Evolutionary conservation across 2,797 vertebrate genomes (phyloP).

Genomic region (Synanceia verrucosa): DNA sequence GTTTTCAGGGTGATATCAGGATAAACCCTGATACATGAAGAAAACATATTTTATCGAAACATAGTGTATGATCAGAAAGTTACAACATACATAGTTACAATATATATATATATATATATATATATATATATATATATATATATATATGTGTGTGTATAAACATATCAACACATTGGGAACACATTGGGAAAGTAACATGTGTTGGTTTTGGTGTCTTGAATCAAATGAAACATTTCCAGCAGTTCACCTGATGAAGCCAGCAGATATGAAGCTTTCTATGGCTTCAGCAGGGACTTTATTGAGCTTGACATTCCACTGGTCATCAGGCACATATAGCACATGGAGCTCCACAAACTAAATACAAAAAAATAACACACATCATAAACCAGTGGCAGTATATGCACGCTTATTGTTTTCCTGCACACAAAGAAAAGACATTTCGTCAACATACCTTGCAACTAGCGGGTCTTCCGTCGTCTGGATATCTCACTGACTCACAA

Average conservation of each 20-base stretch:
- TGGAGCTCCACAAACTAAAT: constrained; percentile 91
- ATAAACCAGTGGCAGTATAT: background rate
- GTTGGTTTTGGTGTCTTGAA: too few species aligned
- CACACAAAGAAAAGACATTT: background rate
- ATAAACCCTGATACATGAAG: constrained; percentile 80
- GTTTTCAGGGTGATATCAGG: constrained; percentile 86
- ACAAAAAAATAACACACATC: background rate
- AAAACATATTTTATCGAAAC: background rate
- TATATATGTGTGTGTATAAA: too few species aligned
- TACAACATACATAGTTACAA: background rate
- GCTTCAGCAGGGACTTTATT: constrained; percentile 89
- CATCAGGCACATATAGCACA: constrained; percentile 90
- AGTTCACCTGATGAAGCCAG: constrained; percentile 91
- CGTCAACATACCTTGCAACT: constrained; percentile 69
- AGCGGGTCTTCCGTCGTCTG: constrained; percentile 65
- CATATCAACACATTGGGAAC: too few species aligned
- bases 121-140: too few species aligned
- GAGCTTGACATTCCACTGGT: constrained; percentile 90
- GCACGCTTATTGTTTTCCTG: too few species aligned
- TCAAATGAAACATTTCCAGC: background rate
- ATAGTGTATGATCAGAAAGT: background rate
- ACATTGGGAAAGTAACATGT: too few species aligned
- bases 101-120: too few species aligned
- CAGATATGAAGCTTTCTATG: constrained; percentile 88
- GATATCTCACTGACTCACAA: constrained; percentile 49